A percentile compares a stretch with the other conserved stretches of the same genome.
phyloP scores from a whole-genome alignment of 2,797 vertebrate species.

The Sebastiscus tertius region DNA sequence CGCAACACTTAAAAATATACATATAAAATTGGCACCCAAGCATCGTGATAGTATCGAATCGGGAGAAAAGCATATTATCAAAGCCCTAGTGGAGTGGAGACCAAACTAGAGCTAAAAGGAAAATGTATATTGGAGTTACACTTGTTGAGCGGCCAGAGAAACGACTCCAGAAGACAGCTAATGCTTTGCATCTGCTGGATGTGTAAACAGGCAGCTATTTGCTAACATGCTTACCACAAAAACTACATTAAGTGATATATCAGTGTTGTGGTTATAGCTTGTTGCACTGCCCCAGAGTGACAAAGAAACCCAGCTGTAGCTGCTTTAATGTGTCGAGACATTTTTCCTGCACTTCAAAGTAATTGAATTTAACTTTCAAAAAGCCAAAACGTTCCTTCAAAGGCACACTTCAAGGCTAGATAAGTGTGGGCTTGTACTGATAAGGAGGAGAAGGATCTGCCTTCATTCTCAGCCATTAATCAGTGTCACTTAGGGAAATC shows the following conservation, averaged over 20 bases:
- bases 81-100: no score
- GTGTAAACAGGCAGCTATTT: not conserved
- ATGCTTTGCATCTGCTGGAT: not conserved
- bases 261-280: not conserved
- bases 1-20: no score
- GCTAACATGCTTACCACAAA: not conserved
- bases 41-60: no score
- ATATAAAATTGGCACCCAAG: no score
- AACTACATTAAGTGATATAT: not conserved
- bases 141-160: not conserved
- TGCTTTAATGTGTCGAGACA: not conserved
- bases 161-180: not conserved
- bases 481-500: slow-evolving; percentile 76
- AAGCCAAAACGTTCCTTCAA: slow-evolving; percentile 34
- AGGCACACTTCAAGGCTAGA: slow-evolving; percentile 34
- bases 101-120: not conserved
- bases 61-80: no score
- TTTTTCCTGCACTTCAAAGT: not conserved
- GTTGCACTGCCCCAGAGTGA: not conserved
- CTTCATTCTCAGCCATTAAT: slow-evolving; percentile 67
- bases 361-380: slow-evolving; percentile 4
- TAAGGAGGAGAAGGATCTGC: slow-evolving; percentile 46
- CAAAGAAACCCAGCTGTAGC: not conserved
- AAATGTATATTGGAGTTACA: not conserved
- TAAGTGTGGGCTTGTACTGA: slow-evolving; percentile 45